Conservation (phyloP, 2,113 vertebrate genomes). For the Fulmarus glacialis region DNA sequence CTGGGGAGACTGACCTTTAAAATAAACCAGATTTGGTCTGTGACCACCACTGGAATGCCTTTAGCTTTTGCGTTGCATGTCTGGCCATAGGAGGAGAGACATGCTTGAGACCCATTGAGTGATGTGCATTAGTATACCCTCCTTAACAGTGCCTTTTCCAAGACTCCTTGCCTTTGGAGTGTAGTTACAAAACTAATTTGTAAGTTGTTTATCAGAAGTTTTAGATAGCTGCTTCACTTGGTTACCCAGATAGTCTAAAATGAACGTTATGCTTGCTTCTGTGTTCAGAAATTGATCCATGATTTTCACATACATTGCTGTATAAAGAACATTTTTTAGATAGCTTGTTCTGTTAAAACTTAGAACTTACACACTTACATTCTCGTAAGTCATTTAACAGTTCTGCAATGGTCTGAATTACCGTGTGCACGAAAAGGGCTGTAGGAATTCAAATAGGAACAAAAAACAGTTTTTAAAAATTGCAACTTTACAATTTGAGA, state of each 20-base stretch:
- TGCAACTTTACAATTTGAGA: background rate
- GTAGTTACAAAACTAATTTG: background rate
- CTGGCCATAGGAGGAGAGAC: background rate
- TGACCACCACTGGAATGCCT: background rate
- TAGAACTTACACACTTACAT: background rate
- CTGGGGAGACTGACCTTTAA: background rate
- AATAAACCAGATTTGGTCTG: background rate
- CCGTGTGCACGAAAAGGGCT: background rate
- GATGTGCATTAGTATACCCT: background rate
- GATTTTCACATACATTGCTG: background rate
- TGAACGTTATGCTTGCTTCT: background rate
- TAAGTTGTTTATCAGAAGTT: background rate
- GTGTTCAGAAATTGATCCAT: background rate
- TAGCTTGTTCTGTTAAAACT: background rate
- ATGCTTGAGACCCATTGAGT: fast-evolving
- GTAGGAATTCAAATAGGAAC: background rate
- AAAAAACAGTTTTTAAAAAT: background rate
- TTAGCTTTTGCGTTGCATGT: fast-evolving
- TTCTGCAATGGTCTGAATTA: background rate
- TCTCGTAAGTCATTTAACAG: background rate
- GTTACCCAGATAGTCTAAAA: background rate
- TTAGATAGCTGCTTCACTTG: background rate
- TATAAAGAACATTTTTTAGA: background rate
- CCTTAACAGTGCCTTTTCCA: fast-evolving
- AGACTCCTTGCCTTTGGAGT: background rate